Base-by-base conservation (phyloP, 2,113 vertebrate genomes). In the Anthoscopus minutus region DNA sequence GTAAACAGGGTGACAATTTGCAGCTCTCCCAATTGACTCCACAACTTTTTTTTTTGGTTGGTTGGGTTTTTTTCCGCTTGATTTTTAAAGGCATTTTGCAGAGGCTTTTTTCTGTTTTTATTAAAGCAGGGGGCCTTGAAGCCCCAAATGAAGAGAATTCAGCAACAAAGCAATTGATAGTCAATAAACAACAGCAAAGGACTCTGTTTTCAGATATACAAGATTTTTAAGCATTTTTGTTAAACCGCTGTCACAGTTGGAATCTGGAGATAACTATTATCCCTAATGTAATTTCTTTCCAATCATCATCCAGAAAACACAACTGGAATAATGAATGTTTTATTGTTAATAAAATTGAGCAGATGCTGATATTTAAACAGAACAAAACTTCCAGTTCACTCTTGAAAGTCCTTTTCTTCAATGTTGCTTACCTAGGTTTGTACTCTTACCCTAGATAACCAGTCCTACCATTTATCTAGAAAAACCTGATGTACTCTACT, bases 51-150 rank as follows among this genome's bases (percentile, higher is more conserved):
- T 13, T n/a, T 51, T 37, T 44, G 21, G 30, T 18, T 27, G 45
- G 4, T 40, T 3, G 2, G 13, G 13, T 18, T 50, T 40, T 38
- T 7, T 5, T 3, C 2, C 20, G 1, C 21, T 51, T 25, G 6
- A 70, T 11, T 9, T 66, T 9, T 48, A 24, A 58, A 24, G 7
- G 1, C 0, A 0, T 42, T 66, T 54, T 77, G 10, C 6, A 15
- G 24, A 24, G 4, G 0, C n/a, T 71, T 57, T 25, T 71, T 37
- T 71, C 35, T 20, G 4, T 61, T 94, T 83, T 73, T 44, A n/a
- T 8, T 60, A 23, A 87, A 89, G n/a, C 0, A 0, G 25, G 2
- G 0, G 61, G 3, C 76, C 25, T 38, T 54, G 45, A 86, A 70
- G 73, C 2, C 6, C 31, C 23, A 69, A 6, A 65, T 23, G 15